Evolutionary conservation across 2,888 invertebrate genomes (phyloP), one percentile per base, ranked within the genome.

Genomic region (Automeris io): DNA sequence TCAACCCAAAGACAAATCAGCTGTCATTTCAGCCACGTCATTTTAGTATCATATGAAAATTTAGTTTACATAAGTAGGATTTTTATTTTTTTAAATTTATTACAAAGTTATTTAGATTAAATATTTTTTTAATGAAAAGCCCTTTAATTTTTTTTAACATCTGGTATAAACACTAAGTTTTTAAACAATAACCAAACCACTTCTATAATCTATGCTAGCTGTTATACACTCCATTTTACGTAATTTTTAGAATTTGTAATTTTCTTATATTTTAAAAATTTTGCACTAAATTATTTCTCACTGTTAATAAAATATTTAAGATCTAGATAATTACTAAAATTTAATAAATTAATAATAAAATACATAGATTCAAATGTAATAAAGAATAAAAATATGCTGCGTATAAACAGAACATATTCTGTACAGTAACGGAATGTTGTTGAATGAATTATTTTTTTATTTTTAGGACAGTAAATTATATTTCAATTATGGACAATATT

Each of bases 1-100:
- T 80, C 79, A 79, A 65, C 56, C 55, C 78, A 79, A 70, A 77
- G 78, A 82, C 70, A 67, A 68, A 62, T 57, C 62, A 70, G 67
- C 80, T 83, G 86, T 86, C 86, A 85, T 49, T 48, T 43, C 41
- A 41, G 87, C 87, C 87, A 87, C 87, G 87, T 87, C 87, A 87
- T 80, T 82, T 80, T 65, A 51, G 16, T n/a, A 29, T n/a, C n/a
- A n/a, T n/a, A n/a, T n/a, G 62, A 51, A 69, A 62, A 81, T 75
- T 68, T 61, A 68, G 49, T 47, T 40, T 7, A 34, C 2, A 12
- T 35, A 21, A 21, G 11, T 26, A 16, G 23, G 18, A 9, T 3
- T 3, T 1, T 22, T 29, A 13, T 36, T 33, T 43, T 33, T 41
- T 29, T 7, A 31, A 9, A 19, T 12, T 11, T 7, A 8, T 18